These are phyloP conservation scores for Thunnus maccoyii DNA, from an alignment of 2,113 vertebrate genomes.

Conservation along the genomic window DNA sequence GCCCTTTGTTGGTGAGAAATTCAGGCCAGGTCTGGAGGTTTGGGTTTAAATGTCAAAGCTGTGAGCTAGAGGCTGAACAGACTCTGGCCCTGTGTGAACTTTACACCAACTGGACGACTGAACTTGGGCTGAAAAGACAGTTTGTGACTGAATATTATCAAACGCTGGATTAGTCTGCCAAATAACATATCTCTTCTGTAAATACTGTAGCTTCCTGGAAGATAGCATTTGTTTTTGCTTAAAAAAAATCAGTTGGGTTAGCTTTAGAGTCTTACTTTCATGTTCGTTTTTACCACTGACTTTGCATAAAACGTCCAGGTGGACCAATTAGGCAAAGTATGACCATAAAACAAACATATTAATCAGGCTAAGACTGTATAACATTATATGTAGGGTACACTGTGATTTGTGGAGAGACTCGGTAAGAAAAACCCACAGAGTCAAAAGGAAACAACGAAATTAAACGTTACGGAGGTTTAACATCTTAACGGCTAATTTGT, in stretches of 20 bases:
- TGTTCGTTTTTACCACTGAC: background rate
- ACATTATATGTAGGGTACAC: too few species aligned
- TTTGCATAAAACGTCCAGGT: background rate
- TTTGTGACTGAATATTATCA: background rate
- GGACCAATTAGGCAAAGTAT: background rate
- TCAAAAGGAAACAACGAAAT: background rate
- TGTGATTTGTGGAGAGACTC: too few species aligned
- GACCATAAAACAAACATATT: background rate
- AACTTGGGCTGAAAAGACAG: conserved; percentile 32
- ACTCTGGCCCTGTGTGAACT: conserved; percentile 52
- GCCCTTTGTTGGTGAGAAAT: background rate
- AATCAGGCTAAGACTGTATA: background rate
- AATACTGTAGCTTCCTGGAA: background rate
- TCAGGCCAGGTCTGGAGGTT: conserved; percentile 24
- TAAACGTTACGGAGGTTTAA: background rate
- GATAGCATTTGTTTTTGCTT: background rate
- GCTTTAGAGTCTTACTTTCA: background rate
- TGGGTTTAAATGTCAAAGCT: conserved; percentile 53
- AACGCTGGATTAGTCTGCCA: background rate
- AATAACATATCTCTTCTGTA: background rate
- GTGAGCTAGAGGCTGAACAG: conserved; percentile 35
- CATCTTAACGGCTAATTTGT: background rate
- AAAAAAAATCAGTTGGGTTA: background rate
- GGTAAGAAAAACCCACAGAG: background rate
- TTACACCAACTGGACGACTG: conserved; percentile 52